Conservation (phyloP, 2,797 vertebrate species). For the Pseudochromis fuscus region DNA sequence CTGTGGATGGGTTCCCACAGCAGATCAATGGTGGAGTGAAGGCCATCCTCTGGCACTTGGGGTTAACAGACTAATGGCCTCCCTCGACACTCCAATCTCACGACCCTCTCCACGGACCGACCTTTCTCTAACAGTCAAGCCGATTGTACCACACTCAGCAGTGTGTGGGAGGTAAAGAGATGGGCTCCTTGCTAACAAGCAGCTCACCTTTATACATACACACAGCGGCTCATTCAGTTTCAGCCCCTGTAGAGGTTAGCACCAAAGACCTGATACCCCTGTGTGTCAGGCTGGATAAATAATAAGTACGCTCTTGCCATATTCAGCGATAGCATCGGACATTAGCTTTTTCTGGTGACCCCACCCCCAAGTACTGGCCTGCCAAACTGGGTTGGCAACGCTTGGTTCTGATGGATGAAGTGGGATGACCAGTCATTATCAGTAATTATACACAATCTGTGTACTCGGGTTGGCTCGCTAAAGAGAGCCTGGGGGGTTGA, state of each 20-base stretch:
- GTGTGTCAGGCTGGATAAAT: slow-evolving; percentile 25
- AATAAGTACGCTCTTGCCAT: slow-evolving; percentile 28
- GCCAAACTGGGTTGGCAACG: slow-evolving; percentile 68
- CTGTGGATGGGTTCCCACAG: slow-evolving; percentile 55
- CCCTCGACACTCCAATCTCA: slow-evolving; percentile 56
- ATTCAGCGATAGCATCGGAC: slow-evolving; percentile 23
- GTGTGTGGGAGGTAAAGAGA: slow-evolving; percentile 39
- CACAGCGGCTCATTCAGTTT: slow-evolving; percentile 16
- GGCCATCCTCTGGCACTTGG: slow-evolving; percentile 48
- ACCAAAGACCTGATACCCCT: slow-evolving; percentile 20
- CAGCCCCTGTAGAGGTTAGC: slow-evolving; percentile 15
- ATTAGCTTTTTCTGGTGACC: slow-evolving; percentile 44
- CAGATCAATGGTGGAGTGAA: slow-evolving; percentile 65
- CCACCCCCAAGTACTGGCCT: slow-evolving; percentile 36
- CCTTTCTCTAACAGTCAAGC: slow-evolving; percentile 54
- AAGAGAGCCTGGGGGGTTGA: slow-evolving; percentile 47
- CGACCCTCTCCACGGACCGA: slow-evolving; percentile 37
- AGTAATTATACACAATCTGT: slow-evolving; percentile 84
- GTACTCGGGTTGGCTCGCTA: slow-evolving; percentile 62
- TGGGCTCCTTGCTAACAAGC: slow-evolving; percentile 54
- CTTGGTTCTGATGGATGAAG: slow-evolving; percentile 81
- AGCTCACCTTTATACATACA: slow-evolving; percentile 13
- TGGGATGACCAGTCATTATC: slow-evolving; percentile 83
- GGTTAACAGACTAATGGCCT: slow-evolving; percentile 73
- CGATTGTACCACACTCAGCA: slow-evolving; percentile 21